Percentiles rank a stretch among this genome's conserved stretches.
Evolutionary conservation across 2,113 vertebrate genomes (phyloP).

Genomic region (Paratilapia polleni): DNA sequence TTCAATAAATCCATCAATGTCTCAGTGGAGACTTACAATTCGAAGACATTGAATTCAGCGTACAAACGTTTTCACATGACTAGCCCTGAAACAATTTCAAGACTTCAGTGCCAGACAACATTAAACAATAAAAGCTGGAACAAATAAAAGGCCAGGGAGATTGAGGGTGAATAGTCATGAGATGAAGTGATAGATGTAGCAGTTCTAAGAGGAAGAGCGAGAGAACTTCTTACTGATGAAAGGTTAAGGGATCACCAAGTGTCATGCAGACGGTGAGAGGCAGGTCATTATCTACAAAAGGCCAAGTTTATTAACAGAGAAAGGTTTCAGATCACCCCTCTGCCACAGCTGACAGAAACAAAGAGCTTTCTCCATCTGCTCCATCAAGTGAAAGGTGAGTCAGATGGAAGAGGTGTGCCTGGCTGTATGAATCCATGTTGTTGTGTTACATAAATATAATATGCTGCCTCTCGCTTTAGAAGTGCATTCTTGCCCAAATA

Average conservation of each 20-base stretch:
- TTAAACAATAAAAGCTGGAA: slow-evolving; percentile 51
- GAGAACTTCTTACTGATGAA: slow-evolving; percentile 65
- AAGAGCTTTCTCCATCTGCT: slow-evolving; percentile 55
- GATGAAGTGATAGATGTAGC: slow-evolving; percentile 62
- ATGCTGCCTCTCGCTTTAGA: background rate
- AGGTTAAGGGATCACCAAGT: slow-evolving; percentile 73
- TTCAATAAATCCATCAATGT: slow-evolving; percentile 59
- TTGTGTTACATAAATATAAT: slow-evolving; percentile 1
- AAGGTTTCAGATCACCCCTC: slow-evolving; percentile 72
- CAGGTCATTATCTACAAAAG: slow-evolving; percentile 78
- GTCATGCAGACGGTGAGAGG: slow-evolving; percentile 66
- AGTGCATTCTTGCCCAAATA: background rate
- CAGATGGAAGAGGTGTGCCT: slow-evolving; percentile 23
- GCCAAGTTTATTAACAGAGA: slow-evolving; percentile 79
- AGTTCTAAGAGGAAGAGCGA: slow-evolving; percentile 39
- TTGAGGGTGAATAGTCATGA: slow-evolving; percentile 40
- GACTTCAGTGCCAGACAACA: slow-evolving; percentile 18
- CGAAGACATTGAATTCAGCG: slow-evolving; percentile 7
- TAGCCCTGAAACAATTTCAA: slow-evolving; percentile 36
- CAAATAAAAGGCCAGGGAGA: slow-evolving; percentile 41
- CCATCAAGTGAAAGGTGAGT: slow-evolving; percentile 53
- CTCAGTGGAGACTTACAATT: slow-evolving; percentile 40
- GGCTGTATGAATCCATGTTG: slow-evolving; percentile 14
- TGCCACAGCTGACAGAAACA: slow-evolving; percentile 62
- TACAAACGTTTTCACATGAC: slow-evolving; percentile 35